Conservation (phyloP, 2,113 vertebrate species). For the Neodon shergylaensis region DNA sequence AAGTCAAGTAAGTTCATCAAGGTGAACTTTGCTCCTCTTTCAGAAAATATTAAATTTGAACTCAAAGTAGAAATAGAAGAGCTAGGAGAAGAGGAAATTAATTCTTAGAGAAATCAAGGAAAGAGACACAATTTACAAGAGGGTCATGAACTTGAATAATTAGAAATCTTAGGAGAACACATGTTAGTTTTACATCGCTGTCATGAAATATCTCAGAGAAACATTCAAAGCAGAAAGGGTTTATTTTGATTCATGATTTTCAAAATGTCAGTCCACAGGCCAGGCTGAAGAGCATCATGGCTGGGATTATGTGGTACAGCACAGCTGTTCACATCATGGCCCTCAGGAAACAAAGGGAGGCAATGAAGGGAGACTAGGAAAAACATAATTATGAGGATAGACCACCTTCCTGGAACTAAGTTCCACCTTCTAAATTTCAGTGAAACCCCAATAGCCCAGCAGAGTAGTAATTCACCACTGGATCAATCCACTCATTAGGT, state of each 20-base stretch:
- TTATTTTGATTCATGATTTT: not conserved
- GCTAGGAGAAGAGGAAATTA: not conserved
- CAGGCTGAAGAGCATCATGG: too few species aligned
- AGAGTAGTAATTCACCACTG: not conserved
- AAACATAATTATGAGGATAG: not conserved
- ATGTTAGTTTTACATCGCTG: not conserved
- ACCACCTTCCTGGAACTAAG: not conserved
- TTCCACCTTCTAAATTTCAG: not conserved
- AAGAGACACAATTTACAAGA: not conserved
- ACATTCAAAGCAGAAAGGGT: not conserved
- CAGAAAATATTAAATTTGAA: not conserved
- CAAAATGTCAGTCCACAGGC: not conserved
- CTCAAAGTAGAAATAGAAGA: constrained; percentile 15
- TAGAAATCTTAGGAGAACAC: constrained; percentile 4
- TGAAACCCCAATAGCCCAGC: not conserved
- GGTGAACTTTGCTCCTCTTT: not conserved
- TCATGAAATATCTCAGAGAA: not conserved
- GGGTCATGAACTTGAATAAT: not conserved
- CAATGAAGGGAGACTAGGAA: not conserved
- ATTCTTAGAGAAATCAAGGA: not conserved
- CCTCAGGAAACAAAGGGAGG: not conserved
- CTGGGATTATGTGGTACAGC: not conserved
- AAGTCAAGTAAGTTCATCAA: not conserved
- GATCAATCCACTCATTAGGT: not conserved
- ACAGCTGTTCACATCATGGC: not conserved